These are phyloP conservation scores for Macrotus californicus DNA, from an alignment of 2,113 vertebrate species.

Conservation along the genomic window DNA sequence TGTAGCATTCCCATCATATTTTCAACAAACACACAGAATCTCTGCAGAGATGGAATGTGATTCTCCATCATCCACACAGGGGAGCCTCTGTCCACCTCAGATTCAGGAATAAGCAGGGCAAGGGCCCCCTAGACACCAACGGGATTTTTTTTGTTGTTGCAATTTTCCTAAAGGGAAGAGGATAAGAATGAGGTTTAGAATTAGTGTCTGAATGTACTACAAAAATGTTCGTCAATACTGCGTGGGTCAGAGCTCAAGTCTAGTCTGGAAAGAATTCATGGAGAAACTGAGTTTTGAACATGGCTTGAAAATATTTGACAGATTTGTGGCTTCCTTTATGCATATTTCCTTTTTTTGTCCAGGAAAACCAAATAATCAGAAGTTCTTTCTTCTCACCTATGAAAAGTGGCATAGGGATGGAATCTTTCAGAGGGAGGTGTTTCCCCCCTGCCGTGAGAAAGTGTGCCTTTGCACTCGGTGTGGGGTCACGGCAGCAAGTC, in stretches of 20 bases:
- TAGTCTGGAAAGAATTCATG: not conserved
- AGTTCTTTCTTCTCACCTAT: not conserved
- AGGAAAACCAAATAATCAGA: constrained; percentile 9
- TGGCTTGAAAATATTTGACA: constrained; percentile 1
- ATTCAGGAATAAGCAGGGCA: not conserved
- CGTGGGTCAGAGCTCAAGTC: not conserved
- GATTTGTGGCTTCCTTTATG: not conserved
- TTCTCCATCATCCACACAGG: not conserved
- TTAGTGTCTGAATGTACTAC: not conserved
- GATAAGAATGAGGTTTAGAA: not conserved
- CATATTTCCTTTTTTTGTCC: not conserved
- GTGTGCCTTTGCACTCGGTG: not conserved
- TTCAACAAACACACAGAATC: not conserved
- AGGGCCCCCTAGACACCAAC: not conserved
- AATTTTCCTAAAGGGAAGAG: not conserved
- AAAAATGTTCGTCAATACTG: not conserved
- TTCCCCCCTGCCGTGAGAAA: not conserved
- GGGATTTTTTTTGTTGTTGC: not conserved
- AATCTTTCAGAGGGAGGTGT: not conserved
- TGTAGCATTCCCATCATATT: not conserved
- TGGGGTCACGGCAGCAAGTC: accelerated
- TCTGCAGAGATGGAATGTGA: not conserved
- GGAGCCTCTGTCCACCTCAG: not conserved
- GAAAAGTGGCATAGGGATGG: not conserved
- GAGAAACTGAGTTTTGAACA: not conserved